Base-by-base conservation (phyloP, 2,888 invertebrate species). In the Machimus atricapillus region DNA sequence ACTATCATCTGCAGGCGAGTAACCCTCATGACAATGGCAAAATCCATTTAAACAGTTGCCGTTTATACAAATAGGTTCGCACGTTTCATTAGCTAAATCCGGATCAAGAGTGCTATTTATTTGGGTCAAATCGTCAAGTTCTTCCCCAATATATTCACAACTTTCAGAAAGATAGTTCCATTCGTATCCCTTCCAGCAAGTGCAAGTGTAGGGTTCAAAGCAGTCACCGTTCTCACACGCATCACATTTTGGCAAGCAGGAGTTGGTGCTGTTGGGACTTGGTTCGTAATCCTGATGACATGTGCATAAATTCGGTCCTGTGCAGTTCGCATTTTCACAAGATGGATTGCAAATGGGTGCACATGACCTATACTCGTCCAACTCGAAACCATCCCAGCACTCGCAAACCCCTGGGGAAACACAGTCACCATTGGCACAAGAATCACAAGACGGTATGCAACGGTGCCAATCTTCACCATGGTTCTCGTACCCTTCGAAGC, bases 91-190 rank as follows among this genome's bases (percentile, higher is more conserved):
- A 0, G 92, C 92, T 58, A 89, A 89, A 87, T 93, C 93, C 40
- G 89, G 90, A 58, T 88, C 88, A 27, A 88, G 90, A 0, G 96
- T 94, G 89, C 97, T 97, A 27, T 94, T 93, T 0, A 96, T 96
- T 27, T 66, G 23, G 0, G 12, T 66, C 2, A 66, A 66, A 23
- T 66, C 23, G 7, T 23, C 66, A 19, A 14, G 66, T 66, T 27
- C 12, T 12, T 66, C 66, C 23, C 19, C 66, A 12, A 66, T 2
- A 90, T 96, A 96, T 9, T 93, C 93, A 89, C 97, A 97, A n/a
- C 94, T 94, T 0, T 94, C 93, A 89, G 96, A 96, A 88, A 94
- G 92, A 0, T 93, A 92, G 88, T 94, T 94, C 16, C 87, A 92
- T 91, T 90, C 91, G 83, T 90, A 92, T 43, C 91, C 91, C 37